Percentiles rank a stretch among this genome's conserved stretches.
These are phyloP conservation scores for Connochaetes taurinus DNA, from an alignment of 2,113 vertebrate genomes.

Conservation along the genomic window DNA sequence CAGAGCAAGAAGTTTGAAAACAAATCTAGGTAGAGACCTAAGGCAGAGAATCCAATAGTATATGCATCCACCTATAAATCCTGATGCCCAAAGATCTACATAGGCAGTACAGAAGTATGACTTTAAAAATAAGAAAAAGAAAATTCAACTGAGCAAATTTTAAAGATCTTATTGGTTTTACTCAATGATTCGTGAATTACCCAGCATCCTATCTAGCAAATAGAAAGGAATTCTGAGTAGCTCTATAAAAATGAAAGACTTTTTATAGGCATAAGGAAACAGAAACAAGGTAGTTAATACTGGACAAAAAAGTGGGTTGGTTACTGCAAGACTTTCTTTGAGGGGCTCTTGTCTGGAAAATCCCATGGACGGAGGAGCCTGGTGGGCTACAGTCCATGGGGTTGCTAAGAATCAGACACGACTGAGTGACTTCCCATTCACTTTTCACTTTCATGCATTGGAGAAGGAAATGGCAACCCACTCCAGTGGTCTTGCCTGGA, in stretches of 20 bases:
- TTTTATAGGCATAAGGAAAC: not conserved
- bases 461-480: too few relatives aligned
- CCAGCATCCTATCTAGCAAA: not conserved
- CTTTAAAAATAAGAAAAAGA: not conserved
- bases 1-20: not conserved
- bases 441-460: too few relatives aligned
- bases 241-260: not conserved
- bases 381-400: too few relatives aligned
- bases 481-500: too few relatives aligned
- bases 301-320: not conserved
- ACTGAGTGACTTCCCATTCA: too few relatives aligned
- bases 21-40: not conserved
- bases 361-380: too few relatives aligned
- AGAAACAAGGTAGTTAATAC: not conserved
- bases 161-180: not conserved
- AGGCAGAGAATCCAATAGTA: not conserved
- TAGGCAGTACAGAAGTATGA: too few relatives aligned
- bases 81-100: not conserved
- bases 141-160: not conserved
- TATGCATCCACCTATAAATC: not conserved
- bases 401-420: too few relatives aligned
- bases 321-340: not conserved
- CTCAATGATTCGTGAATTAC: not conserved
- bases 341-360: not conserved
- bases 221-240: not conserved